Percentiles rank a stretch among this genome's conserved stretches.
These are phyloP conservation scores for Pogonophryne albipinna DNA, from an alignment of 2,797 vertebrate species.

Conservation along the genomic window DNA sequence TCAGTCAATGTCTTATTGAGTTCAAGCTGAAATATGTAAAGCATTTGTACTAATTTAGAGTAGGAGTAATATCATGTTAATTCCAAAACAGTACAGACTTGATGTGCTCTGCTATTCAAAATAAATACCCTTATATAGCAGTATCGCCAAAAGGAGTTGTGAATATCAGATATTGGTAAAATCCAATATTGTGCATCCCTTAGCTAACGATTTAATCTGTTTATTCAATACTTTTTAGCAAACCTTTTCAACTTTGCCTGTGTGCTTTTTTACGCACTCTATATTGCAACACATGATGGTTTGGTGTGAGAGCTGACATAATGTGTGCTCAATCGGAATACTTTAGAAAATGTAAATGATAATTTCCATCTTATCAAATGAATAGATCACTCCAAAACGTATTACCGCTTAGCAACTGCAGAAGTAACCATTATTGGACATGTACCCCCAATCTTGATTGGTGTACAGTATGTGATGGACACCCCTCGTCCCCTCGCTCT, in stretches of 20 bases:
- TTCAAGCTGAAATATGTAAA: too few species aligned
- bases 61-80: too few species aligned
- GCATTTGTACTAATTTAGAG: too few species aligned
- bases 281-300: neutral
- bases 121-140: too few species aligned
- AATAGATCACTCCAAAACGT: neutral
- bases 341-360: neutral
- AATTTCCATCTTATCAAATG: neutral
- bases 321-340: neutral
- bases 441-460: neutral
- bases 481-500: conserved; percentile 3
- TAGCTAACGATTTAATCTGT: too few species aligned
- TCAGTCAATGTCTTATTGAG: too few species aligned
- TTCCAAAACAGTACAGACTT: too few species aligned
- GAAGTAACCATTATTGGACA: neutral
- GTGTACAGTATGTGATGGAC: conserved; percentile 23
- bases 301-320: neutral
- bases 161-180: too few species aligned
- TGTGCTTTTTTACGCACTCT: neutral
- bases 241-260: neutral
- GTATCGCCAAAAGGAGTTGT: too few species aligned
- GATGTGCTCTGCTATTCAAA: too few species aligned
- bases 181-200: too few species aligned
- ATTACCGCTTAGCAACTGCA: neutral
- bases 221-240: neutral